These are phyloP conservation scores for Microcebus ravelobensis DNA, from an alignment of 2,113 vertebrate species.

Conservation along the genomic window DNA sequence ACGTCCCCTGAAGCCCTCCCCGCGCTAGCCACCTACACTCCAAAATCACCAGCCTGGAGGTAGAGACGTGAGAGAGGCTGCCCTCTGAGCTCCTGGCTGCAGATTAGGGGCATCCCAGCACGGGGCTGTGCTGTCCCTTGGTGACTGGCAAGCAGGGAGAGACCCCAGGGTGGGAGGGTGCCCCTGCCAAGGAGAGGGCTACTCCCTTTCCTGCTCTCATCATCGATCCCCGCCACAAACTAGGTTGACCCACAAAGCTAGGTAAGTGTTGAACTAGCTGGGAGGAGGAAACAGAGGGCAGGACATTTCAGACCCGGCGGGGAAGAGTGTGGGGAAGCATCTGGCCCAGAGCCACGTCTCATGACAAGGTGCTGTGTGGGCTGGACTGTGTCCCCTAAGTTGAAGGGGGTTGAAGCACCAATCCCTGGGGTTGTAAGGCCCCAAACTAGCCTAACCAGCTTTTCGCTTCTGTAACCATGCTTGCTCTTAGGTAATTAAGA, in stretches of 20 bases:
- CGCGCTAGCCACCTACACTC: too few species aligned
- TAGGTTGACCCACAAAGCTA: rapidly evolving
- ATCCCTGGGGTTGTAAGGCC: too few species aligned
- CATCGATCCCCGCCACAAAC: rapidly evolving
- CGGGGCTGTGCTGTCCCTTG: neutral
- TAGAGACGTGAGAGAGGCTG: too few species aligned
- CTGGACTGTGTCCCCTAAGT: neutral
- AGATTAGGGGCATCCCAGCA: neutral
- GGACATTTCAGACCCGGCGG: too few species aligned
- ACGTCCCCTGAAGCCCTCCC: neutral
- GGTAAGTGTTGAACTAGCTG: neutral
- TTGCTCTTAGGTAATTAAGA: too few species aligned
- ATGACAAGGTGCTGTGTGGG: neutral
- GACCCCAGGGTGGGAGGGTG: too few species aligned
- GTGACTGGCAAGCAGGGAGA: neutral
- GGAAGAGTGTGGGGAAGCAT: rapidly evolving
- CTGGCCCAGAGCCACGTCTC: neutral
- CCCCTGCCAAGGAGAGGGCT: neutral
- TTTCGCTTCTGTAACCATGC: too few species aligned
- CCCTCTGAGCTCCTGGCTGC: neutral
- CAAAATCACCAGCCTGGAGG: neutral
- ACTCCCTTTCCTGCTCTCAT: rapidly evolving
- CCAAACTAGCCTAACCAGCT: too few species aligned
- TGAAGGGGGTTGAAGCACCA: neutral
- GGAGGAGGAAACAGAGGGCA: neutral